A percentile compares a stretch with the other conserved stretches of the same genome.
Evolutionary conservation across 2,888 invertebrate species (phyloP).

Genomic region (Epinotia bilunana): DNA sequence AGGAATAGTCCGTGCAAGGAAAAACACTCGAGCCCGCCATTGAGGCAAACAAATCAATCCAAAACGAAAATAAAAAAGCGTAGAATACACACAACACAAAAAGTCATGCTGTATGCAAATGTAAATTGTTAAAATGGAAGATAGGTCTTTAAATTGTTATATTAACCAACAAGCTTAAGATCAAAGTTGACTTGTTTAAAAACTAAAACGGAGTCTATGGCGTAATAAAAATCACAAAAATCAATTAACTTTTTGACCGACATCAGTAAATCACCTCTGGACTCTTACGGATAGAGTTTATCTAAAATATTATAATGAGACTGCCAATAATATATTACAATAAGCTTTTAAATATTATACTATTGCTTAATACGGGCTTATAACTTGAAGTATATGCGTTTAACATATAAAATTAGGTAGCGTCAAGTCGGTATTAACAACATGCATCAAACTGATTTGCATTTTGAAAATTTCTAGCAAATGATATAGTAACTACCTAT

Average conservation of each 20-base stretch:
- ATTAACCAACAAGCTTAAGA: slow-evolving; percentile 7
- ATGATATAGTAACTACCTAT: too few relatives aligned
- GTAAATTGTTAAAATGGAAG: neutral
- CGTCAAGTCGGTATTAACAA: too few relatives aligned
- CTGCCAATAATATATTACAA: slow-evolving; percentile 32
- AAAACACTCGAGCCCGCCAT: neutral
- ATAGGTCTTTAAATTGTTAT: neutral
- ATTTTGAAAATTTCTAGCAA: neutral
- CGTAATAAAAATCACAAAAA: slow-evolving; percentile 32
- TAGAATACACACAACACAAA: neutral
- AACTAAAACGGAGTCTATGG: slow-evolving; percentile 8
- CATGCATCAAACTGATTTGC: neutral
- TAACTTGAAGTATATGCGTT: neutral
- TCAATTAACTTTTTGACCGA: slow-evolving; percentile 37
- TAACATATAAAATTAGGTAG: neutral
- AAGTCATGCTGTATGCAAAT: neutral
- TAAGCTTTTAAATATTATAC: slow-evolving; percentile 30
- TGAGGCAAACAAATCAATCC: too few relatives aligned
- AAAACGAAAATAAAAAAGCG: neutral
- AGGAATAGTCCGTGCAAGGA: too few relatives aligned
- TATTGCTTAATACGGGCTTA: slow-evolving; percentile 28
- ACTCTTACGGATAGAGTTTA: slow-evolving; percentile 22
- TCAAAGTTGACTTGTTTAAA: slow-evolving; percentile 21
- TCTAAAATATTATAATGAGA: slow-evolving; percentile 40
- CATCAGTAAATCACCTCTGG: slow-evolving; percentile 29